phyloP scores from a whole-genome alignment of 2,113 vertebrate genomes.

The Syngnathus floridae region DNA sequence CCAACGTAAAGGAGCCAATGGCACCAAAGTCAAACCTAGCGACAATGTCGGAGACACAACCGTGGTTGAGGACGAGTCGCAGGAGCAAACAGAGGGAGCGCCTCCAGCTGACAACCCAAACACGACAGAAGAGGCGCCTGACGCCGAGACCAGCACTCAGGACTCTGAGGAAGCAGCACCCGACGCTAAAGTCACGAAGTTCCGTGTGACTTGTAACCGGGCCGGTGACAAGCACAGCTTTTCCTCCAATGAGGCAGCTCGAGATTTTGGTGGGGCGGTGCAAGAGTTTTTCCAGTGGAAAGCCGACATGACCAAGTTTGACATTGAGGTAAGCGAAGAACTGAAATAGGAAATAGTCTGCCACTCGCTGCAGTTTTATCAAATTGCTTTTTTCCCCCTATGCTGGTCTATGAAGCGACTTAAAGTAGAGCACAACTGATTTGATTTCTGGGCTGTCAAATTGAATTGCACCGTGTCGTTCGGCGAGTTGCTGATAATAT shows the following conservation, averaged over 20 bases:
- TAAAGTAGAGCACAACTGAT: not conserved
- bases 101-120: constrained; percentile 20
- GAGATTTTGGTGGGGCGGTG: constrained; percentile 92
- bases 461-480: not conserved
- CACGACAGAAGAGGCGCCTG: not conserved
- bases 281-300: constrained; percentile 97
- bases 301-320: constrained; percentile 97
- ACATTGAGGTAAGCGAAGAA: constrained; percentile 81
- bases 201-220: constrained; percentile 90
- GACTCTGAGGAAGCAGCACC: constrained; percentile 27
- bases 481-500: not conserved
- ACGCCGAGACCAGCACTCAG: constrained; percentile 10
- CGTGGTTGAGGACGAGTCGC: constrained; percentile 17
- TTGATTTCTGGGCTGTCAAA: not conserved
- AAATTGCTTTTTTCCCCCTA: not conserved
- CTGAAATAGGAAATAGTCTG: not conserved
- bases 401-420: not conserved
- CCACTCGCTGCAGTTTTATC: not conserved
- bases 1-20: constrained; percentile 66
- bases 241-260: constrained; percentile 89
- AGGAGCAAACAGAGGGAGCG: constrained; percentile 15
- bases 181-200: constrained; percentile 68
- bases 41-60: constrained; percentile 32
- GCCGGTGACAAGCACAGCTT: constrained; percentile 93
- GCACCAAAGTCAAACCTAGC: constrained; percentile 42